These are phyloP conservation scores for Euura lappo DNA, from an alignment of 1,140 invertebrate genomes.

Conservation along the genomic window DNA sequence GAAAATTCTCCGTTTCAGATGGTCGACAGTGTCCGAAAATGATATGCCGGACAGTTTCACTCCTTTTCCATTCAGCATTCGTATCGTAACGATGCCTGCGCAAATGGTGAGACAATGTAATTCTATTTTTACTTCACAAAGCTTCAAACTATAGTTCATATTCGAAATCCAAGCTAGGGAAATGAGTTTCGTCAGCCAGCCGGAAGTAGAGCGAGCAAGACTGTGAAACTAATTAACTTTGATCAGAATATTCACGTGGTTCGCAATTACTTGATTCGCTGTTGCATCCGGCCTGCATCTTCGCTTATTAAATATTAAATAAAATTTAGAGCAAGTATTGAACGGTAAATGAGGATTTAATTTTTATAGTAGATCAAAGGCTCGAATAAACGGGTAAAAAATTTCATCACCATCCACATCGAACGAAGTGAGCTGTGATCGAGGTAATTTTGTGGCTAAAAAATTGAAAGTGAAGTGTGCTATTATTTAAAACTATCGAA, in stretches of 20 bases:
- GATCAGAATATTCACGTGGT: no score
- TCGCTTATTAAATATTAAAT: neutral
- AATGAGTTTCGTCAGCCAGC: no score
- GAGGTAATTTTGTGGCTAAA: neutral
- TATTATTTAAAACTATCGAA: neutral
- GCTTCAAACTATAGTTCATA: no score
- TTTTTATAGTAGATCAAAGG: no score
- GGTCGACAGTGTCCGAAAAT: slow-evolving; percentile 24
- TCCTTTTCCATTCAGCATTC: slow-evolving; percentile 16
- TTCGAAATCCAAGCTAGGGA: no score
- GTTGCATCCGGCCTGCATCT: neutral
- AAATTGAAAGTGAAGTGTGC: neutral
- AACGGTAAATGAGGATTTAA: no score
- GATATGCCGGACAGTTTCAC: slow-evolving; percentile 13
- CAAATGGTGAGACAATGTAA: no score
- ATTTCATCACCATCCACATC: neutral
- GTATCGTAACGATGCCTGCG: slow-evolving; percentile 16
- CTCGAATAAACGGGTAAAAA: no score
- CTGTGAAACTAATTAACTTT: no score
- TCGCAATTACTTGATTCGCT: no score
- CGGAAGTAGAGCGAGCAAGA: no score
- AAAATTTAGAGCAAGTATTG: neutral
- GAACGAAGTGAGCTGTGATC: neutral
- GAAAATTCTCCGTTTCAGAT: slow-evolving; percentile 18
- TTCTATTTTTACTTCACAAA: no score